phyloP scores from a whole-genome alignment of 1,140 invertebrate species.

The Lepidurus arcticus region DNA sequence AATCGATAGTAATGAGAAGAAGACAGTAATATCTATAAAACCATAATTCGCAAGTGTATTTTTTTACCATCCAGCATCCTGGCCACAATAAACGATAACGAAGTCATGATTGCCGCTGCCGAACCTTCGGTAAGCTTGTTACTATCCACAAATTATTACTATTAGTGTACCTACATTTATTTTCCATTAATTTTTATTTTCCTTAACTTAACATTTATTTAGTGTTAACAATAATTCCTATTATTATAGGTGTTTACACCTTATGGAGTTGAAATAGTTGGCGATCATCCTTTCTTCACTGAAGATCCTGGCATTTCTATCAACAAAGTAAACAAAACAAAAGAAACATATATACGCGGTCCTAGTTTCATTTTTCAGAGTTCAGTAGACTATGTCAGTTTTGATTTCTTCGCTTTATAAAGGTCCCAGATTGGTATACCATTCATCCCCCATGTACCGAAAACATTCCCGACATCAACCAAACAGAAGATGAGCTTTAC shows the following conservation, averaged over 20 bases:
- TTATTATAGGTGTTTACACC: conserved; percentile 1
- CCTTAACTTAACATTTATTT: not conserved
- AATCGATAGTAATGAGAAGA: too few species aligned
- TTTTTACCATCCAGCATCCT: not conserved
- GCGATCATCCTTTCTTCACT: not conserved
- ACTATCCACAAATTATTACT: not conserved
- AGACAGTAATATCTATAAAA: not conserved
- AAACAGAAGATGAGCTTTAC: conserved; percentile 82
- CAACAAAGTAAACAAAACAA: not conserved
- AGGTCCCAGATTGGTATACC: not conserved
- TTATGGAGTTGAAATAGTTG: not conserved
- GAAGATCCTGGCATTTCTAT: not conserved
- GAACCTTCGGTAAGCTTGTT: not conserved
- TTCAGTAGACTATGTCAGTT: not conserved
- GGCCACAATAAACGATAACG: conserved; percentile 18
- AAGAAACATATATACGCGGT: not conserved
- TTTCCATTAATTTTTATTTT: not conserved
- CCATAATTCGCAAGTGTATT: not conserved
- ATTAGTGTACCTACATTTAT: not conserved
- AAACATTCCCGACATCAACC: conserved; percentile 17
- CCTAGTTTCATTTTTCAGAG: not conserved
- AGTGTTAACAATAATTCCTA: not conserved
- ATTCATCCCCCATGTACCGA: not conserved
- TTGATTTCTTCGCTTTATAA: not conserved
- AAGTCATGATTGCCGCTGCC: conserved; percentile 13